Percentiles rank a stretch among this genome's conserved stretches.
phyloP scores from a whole-genome alignment of 2,888 invertebrate species.

The Meandrusa payeni region DNA sequence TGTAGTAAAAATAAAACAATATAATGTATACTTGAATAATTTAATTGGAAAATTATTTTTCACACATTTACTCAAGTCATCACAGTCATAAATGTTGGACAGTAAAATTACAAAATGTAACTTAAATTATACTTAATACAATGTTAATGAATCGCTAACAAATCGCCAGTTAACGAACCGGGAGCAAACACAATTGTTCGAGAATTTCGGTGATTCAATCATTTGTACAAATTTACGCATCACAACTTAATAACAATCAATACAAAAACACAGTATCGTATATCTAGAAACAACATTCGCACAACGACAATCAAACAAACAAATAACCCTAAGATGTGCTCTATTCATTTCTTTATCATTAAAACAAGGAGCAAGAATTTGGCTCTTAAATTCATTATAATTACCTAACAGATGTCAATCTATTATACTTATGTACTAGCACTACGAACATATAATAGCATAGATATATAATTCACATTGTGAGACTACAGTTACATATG shows the following conservation, averaged over 20 bases:
- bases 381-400: too few relatives aligned
- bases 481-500: background rate
- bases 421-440: background rate
- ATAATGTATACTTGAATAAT: conserved; percentile 34
- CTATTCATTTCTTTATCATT: background rate
- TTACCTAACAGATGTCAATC: conserved; percentile 1
- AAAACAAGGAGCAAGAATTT: conserved; percentile 8
- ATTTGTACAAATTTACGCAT: background rate
- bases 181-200: background rate
- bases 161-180: background rate
- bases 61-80: conserved; percentile 37
- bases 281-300: conserved; percentile 7
- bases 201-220: conserved; percentile 10
- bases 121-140: conserved; percentile 16
- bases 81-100: conserved; percentile 46
- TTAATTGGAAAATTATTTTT: conserved; percentile 37
- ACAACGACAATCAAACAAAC: background rate
- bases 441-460: background rate
- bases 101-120: conserved; percentile 16
- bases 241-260: background rate
- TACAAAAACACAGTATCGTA: conserved; percentile 1
- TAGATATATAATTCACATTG: too few relatives aligned
- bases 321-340: background rate
- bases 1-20: too few relatives aligned
- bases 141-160: conserved; percentile 6